Conservation (phyloP, 1,140 invertebrate species). For the Amphibalanus amphitrite region DNA sequence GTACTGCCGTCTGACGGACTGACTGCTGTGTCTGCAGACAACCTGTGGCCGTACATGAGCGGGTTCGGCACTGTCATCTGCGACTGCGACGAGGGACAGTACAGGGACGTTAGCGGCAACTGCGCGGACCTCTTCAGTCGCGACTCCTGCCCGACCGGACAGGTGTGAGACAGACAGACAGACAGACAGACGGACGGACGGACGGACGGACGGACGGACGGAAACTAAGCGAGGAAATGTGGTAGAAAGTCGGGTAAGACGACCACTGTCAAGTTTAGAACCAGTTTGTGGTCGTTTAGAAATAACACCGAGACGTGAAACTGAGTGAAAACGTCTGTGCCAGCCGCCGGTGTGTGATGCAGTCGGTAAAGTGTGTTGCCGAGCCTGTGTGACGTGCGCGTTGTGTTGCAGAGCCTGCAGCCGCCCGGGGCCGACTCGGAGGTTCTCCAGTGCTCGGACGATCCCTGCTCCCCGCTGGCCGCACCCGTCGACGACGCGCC, state of each 20-base stretch:
- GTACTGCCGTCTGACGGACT: no score
- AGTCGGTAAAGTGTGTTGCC: no score
- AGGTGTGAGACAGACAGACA: not conserved
- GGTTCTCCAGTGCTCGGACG: not conserved
- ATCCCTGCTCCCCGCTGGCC: not conserved
- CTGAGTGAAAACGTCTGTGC: no score
- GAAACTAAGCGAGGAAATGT: no score
- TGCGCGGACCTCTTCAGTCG: conserved; percentile 1
- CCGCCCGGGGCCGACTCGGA: not conserved
- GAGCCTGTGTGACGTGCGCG: no score
- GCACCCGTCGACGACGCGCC: not conserved
- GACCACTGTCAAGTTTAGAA: no score
- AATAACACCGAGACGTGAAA: no score
- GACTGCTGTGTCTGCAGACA: not conserved
- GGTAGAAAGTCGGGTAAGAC: no score
- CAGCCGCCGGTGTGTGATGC: no score
- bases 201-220: no score
- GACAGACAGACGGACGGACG: no score
- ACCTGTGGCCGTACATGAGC: conserved; percentile 2
- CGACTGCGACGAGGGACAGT: conserved; percentile 2
- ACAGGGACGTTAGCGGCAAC: not conserved
- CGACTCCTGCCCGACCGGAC: not conserved
- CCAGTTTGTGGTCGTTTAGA: no score
- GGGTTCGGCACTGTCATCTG: conserved; percentile 5
- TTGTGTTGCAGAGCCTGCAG: not conserved